Evolutionary conservation across 2,797 vertebrate species (phyloP).

Genomic region (Miichthys miiuy): DNA sequence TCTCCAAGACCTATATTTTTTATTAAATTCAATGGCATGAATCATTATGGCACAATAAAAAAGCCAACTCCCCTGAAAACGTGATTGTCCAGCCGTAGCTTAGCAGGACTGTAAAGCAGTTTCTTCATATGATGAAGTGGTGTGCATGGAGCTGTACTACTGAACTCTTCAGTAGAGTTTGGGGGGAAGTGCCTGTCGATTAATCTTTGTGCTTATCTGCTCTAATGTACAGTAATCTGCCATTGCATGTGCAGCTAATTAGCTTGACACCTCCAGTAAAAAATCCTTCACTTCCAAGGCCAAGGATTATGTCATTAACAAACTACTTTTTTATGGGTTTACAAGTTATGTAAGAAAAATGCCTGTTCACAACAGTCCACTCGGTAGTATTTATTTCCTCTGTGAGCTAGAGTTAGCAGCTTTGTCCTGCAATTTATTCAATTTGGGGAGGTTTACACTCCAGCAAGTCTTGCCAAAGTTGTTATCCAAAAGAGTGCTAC

Average conservation of each 20-base stretch:
- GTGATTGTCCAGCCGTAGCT: background rate
- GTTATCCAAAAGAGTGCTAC: background rate
- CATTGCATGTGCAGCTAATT: background rate
- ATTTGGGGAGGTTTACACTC: constrained; percentile 1
- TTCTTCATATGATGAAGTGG: background rate
- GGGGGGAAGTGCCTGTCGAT: background rate
- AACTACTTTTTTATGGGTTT: background rate
- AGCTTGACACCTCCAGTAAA: background rate
- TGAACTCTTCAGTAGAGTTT: background rate
- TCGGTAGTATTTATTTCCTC: background rate
- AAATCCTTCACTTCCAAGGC: background rate
- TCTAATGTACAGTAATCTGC: background rate
- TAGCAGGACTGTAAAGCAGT: background rate
- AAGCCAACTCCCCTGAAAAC: background rate
- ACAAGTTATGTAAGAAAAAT: background rate
- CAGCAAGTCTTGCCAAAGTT: background rate
- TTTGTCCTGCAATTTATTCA: background rate
- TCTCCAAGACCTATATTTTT: background rate
- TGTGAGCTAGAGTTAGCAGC: background rate
- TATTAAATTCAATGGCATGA: constrained; percentile 20
- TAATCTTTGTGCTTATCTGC: background rate
- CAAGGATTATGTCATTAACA: background rate
- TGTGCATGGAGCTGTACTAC: background rate
- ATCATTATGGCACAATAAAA: constrained; percentile 16
- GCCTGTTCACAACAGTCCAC: background rate